These are phyloP conservation scores for Herminia tarsipennalis DNA, from an alignment of 2,888 invertebrate genomes.

Conservation along the genomic window DNA sequence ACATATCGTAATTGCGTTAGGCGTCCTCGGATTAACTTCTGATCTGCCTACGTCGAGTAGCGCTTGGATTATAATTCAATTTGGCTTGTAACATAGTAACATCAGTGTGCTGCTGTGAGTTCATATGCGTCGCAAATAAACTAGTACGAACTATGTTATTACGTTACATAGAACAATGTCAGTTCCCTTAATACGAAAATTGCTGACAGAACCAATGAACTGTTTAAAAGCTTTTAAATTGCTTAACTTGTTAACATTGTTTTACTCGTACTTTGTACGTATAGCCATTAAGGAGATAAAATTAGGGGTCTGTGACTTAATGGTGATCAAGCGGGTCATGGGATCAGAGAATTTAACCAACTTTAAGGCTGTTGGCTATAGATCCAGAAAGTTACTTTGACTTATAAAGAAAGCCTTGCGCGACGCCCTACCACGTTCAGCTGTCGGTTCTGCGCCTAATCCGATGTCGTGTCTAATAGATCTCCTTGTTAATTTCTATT, in stretches of 20 bases:
- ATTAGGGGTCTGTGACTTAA: no score
- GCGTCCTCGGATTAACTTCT: slow-evolving; percentile 60
- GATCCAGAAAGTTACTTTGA: no score
- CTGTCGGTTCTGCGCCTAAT: no score
- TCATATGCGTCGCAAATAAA: slow-evolving; percentile 26
- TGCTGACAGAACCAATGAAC: slow-evolving; percentile 4
- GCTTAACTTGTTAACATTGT: slow-evolving; percentile 10
- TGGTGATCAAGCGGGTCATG: no score
- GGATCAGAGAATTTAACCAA: no score
- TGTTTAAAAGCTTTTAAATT: slow-evolving; percentile 13
- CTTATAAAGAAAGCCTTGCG: no score
- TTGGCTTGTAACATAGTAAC: slow-evolving; percentile 50
- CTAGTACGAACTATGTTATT: slow-evolving; percentile 15
- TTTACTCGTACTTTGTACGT: not conserved
- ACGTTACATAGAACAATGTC: slow-evolving; percentile 11
- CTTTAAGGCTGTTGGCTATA: no score
- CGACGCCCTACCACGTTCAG: no score
- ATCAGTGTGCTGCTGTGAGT: slow-evolving; percentile 27
- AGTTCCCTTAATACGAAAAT: slow-evolving; percentile 5
- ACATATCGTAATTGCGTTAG: slow-evolving; percentile 64
- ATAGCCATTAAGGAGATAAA: slow-evolving; percentile 7
- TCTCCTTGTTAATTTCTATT: no score
- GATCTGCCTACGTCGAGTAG: slow-evolving; percentile 53
- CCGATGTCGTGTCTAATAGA: no score
- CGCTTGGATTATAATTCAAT: slow-evolving; percentile 62